Evolutionary conservation across 2,797 vertebrate genomes (phyloP), one percentile per base, ranked within the genome.

Genomic region (Malurus splendens): DNA sequence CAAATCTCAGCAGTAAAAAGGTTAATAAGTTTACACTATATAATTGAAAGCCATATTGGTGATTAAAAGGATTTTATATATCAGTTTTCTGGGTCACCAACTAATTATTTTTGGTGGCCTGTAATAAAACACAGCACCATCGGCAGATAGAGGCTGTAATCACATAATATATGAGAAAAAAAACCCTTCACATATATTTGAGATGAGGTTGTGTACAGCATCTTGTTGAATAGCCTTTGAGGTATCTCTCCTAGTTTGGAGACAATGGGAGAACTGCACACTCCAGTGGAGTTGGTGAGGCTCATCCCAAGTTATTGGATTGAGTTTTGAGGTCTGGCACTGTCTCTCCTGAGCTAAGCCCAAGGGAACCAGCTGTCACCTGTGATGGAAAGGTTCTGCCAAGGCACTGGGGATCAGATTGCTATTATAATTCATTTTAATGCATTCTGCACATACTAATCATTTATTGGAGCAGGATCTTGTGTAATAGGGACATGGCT

Each of bases 21-120:
- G 97, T 97, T 97, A 97, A 97, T 97, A 97, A 97, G 97, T 97
- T 97, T 97, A 97, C 39, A 78, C 93, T 95, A 89, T 93, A 91
- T 97, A 97, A 97, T 97, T 97, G 97, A 97, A 97, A 97, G 96
- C 96, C 95, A 95, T 97, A 96, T 96, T 97, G 96, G 97, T 97
- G 96, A 97, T 97, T 97, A 97, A 97, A 97, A 97, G 92, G 94
- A 96, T 97, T 97, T 97, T 97, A 97, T 96, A 95, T 96, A 96
- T 97, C 96, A 94, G 96, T 96, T 97, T 97, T 97, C 96, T 96
- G 96, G 97, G 97, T 97, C 96, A 97, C 93, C 93, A 95, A 85
- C 96, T 97, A 97, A 97, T 97, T 97, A 97, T 97, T 97, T 97
- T 96, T 96, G 93, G 93, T 96, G 96, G 93, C 94, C 82, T 39